Conservation (phyloP, 2,113 vertebrate species). For the Bujurquina vittata region DNA sequence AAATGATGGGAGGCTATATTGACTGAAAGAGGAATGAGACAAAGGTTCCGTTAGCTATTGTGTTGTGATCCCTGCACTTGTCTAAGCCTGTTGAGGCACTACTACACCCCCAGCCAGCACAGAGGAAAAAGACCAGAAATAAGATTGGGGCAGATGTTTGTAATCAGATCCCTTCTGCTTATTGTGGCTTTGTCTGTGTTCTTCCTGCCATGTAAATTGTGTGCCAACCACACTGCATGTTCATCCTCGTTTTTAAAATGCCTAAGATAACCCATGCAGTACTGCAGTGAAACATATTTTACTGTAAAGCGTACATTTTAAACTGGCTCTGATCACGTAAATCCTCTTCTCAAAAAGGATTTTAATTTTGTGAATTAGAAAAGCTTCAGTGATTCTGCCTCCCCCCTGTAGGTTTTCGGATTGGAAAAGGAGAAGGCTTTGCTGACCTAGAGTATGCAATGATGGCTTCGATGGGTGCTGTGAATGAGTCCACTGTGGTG, state of each 20-base stretch:
- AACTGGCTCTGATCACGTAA: too few species aligned
- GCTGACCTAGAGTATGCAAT: slow-evolving; percentile 95
- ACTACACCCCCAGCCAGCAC: slow-evolving; percentile 1
- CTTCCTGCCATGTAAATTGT: not conserved
- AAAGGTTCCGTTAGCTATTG: not conserved
- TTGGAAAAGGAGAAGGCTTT: slow-evolving; percentile 97
- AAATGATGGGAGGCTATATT: slow-evolving; percentile 7
- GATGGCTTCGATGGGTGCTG: slow-evolving; percentile 92
- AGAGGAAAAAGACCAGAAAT: slow-evolving; percentile 18
- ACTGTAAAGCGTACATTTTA: slow-evolving; percentile 5
- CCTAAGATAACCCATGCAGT: slow-evolving; percentile 19
- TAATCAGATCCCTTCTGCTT: slow-evolving; percentile 41
- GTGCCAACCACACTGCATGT: not conserved
- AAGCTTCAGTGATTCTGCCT: not conserved
- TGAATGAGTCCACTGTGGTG: slow-evolving; percentile 85
- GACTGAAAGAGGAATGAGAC: not conserved
- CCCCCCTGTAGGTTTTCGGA: slow-evolving; percentile 85
- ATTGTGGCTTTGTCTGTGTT: slow-evolving; percentile 5
- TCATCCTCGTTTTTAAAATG: slow-evolving; percentile 36
- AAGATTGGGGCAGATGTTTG: slow-evolving; percentile 5
- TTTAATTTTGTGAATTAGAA: not conserved
- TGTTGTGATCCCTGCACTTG: not conserved
- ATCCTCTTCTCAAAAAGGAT: not conserved
- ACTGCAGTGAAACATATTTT: slow-evolving; percentile 31
- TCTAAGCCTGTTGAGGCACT: not conserved